Conservation (phyloP, 2,797 vertebrate species). For the Syndactyla subalaris region DNA sequence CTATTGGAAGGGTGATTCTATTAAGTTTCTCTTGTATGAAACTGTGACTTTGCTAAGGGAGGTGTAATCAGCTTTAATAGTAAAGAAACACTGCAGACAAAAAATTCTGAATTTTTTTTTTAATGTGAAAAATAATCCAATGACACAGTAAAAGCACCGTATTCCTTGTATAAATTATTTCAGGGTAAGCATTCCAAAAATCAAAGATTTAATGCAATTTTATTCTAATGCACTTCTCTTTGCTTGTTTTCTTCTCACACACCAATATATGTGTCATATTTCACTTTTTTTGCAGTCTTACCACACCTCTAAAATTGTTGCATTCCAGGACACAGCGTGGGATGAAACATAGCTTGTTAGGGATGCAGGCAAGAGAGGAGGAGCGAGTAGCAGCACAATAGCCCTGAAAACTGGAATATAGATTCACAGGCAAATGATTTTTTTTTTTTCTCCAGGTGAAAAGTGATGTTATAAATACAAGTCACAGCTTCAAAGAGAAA, state of each 20-base stretch:
- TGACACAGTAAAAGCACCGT: neutral
- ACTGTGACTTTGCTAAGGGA: neutral
- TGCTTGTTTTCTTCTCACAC: neutral
- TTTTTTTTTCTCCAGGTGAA: neutral
- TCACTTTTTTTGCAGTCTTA: neutral
- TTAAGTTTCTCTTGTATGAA: neutral
- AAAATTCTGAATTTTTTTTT: neutral
- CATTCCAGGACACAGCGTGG: neutral
- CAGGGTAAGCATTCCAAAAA: neutral
- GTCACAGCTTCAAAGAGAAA: neutral
- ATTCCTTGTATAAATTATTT: neutral
- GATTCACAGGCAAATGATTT: neutral
- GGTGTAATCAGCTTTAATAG: neutral
- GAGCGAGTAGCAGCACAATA: neutral
- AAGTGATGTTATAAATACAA: neutral
- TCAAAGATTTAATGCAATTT: neutral
- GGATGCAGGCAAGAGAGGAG: neutral
- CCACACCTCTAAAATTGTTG: neutral
- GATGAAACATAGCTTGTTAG: neutral
- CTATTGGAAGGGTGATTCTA: constrained; percentile 1
- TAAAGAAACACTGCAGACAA: neutral
- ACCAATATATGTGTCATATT: neutral
- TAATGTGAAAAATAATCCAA: neutral
- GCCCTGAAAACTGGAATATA: neutral
- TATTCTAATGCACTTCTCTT: neutral